Base-by-base conservation (phyloP, 2,797 vertebrate species). In the Betta splendens region DNA sequence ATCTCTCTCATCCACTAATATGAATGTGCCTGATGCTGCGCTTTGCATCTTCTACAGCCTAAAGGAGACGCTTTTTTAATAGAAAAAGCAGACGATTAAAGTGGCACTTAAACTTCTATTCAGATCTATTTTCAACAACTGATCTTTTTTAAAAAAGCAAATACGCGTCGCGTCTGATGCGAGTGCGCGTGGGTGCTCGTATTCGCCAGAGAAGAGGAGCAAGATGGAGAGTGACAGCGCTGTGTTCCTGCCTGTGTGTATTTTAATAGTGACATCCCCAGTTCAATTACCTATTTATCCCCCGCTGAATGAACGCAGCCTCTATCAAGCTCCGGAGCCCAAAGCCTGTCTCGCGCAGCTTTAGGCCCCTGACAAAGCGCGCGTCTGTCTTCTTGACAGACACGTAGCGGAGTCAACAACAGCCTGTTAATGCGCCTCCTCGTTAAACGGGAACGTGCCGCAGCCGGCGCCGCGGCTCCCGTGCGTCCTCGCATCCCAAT, bases 231-330 rank as follows among this genome's bases (percentile, higher is more conserved):
- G 54, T 35, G 66, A 43, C 59, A 65, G 50, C 17, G 6, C 16
- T 42, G 43, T 67, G 39, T 73, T 42, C 51, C 43, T 23, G 9
- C 20, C 54, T 77, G 71, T 79, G 55, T 80, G 51, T 51, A 58
- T 77, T 81, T 76, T 64, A 71, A 72, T 51, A 54, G 60, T 46
- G 37, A 69, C 63, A 71, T 61, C 47, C 52, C 5, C 36, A n/a
- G 50, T 77, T 81, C 57, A 84, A 77, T 89, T 74, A 81, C 77
- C 68, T 62, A 39, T 72, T 85, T 82, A 79, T 86, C 79, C 60
- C 65, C 33, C 3, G 23, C 61, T 72, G 72, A 84, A 71, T 67
- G 69, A 77, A 63, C 40, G 4, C 72, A 45, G 59, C 64, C 29
- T 68, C 55, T 52, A 68, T 74, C 59, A 63, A 67, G 61, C 72